Conservation (phyloP, 2,113 vertebrate species). For the Notiomystis cincta region DNA sequence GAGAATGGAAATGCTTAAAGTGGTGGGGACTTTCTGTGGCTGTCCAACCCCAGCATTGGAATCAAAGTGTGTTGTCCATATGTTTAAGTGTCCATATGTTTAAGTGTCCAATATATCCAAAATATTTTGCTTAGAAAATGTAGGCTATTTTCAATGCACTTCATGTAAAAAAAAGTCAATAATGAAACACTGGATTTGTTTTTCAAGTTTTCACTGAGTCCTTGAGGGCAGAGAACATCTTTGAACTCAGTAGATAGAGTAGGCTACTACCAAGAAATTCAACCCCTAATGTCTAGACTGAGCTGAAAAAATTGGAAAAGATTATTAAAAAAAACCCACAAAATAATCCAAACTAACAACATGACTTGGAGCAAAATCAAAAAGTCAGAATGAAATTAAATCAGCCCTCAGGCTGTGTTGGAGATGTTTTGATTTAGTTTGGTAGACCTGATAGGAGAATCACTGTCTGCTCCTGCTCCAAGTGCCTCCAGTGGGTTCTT, state of each 20-base stretch:
- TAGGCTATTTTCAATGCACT: background rate
- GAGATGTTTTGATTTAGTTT: background rate
- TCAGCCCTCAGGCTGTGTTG: background rate
- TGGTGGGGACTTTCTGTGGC: background rate
- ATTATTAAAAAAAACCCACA: accelerated
- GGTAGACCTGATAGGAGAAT: background rate
- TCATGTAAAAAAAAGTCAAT: background rate
- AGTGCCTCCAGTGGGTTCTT: background rate
- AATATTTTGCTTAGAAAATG: background rate
- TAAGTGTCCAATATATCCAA: background rate
- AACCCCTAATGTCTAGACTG: background rate
- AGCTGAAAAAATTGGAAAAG: background rate
- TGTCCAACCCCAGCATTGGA: background rate
- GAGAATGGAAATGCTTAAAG: background rate
- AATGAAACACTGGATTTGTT: background rate
- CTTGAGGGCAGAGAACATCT: background rate
- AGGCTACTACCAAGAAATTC: background rate
- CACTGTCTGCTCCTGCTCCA: background rate
- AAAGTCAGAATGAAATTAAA: background rate
- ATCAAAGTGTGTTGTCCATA: background rate
- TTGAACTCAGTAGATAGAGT: background rate
- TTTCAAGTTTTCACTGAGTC: background rate
- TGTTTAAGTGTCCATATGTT: background rate
- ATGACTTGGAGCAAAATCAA: background rate
- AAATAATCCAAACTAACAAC: background rate